Percentiles rank a stretch among this genome's conserved stretches.
phyloP scores from a whole-genome alignment of 1,140 invertebrate species.

The Papilio helenus region DNA sequence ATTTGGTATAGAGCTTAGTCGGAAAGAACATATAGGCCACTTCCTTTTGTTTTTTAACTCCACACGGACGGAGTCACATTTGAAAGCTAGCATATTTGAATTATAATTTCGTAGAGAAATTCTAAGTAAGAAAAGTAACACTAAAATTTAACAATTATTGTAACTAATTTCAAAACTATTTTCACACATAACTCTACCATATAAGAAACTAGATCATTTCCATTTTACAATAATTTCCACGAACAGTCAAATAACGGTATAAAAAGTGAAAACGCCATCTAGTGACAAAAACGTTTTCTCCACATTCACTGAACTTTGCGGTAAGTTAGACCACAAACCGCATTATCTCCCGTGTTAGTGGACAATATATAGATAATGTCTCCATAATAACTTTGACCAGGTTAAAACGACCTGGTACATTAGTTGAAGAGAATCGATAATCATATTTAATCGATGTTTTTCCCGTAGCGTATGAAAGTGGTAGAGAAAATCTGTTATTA shows the following conservation, averaged over 20 bases:
- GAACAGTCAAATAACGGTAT: not conserved
- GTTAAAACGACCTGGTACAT: not conserved
- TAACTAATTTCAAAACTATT: not conserved
- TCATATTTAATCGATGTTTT: not conserved
- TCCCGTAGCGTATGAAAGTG: not conserved
- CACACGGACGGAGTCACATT: too few relatives aligned
- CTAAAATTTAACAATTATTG: not conserved
- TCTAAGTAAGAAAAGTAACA: too few relatives aligned
- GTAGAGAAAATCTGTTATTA: not conserved
- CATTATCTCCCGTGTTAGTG: slow-evolving; percentile 15
- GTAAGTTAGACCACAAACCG: slow-evolving; percentile 33
- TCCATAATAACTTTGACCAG: slow-evolving; percentile 7
- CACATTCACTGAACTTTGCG: slow-evolving; percentile 15
- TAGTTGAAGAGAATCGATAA: slow-evolving; percentile 8
- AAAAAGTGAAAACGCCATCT: not conserved
- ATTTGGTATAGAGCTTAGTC: too few relatives aligned
- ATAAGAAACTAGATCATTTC: not conserved
- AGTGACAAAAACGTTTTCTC: slow-evolving; percentile 23
- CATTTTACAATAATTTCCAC: not conserved
- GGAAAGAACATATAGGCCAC: too few relatives aligned
- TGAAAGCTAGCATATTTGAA: too few relatives aligned
- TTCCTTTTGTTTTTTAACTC: too few relatives aligned
- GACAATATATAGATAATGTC: slow-evolving; percentile 32
- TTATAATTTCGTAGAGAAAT: too few relatives aligned
- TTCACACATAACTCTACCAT: not conserved